Evolutionary conservation across 92 coral and sea anemone genomes (phyloP), one percentile per base, ranked within the genome.

Genomic region (Phenganax marumi): DNA sequence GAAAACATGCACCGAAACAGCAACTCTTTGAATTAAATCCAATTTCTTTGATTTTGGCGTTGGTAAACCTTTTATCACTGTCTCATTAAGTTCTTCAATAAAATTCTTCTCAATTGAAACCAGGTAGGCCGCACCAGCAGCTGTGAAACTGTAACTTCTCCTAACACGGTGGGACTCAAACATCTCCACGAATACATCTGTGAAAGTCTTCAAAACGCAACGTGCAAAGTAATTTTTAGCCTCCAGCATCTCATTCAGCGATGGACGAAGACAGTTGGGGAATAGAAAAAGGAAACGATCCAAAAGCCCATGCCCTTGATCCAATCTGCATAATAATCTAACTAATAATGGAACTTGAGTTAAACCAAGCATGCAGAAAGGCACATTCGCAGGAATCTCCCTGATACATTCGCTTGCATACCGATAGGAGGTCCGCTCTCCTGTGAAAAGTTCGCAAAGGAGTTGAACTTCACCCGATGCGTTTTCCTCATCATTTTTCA

Each of bases 161-260:
- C 52, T 21, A 10, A 71, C 55, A 63, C 25, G 70, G 52, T 79
- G 80, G 47, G 78, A 51, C 68, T 80, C 81, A 50, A 75, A 65
- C 86, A 88, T 75, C 62, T 88, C 79, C 48, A 86, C 48, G 58
- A 89, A 89, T n/a, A 89, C 69, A 66, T 89, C 89, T 23, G 89
- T 75, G 19, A 88, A 18, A 14, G 84, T 55, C 46, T 85, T 72
- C 22, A 73, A 77, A 52, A 46, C 76, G 49, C 22, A 65, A 33
- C 55, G 22, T 85, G 73, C 79, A n/a, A 88, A 66, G 85, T 68
- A 80, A 13, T 81, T 69, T 33, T 52, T 46, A 1, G 87, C 89
- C 16, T 70, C 70, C n/a, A 78, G 86, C 24, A 47, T 85, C 53
- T 87, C 88, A 57, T 78, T 52, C n/a, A 82, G 55, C 8, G 86